Base-by-base conservation (phyloP, 2,888 invertebrate species). In the Drosophila formosana region DNA sequence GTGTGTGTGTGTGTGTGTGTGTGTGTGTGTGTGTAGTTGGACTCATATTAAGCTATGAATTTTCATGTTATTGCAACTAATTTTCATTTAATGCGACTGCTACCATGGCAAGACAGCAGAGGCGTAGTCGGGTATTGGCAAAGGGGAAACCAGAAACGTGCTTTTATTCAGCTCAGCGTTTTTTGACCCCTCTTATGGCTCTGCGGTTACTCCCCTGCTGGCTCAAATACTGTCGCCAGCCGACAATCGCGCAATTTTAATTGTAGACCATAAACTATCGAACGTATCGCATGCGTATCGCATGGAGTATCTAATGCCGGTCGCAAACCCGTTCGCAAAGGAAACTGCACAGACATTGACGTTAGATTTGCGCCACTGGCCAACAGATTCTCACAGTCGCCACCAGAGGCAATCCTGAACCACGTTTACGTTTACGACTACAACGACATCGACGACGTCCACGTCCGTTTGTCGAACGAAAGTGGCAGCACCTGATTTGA, bases 61-160 rank as follows among this genome's bases (percentile, higher is more conserved):
- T 83, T 83, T 83, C 83, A 83, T 83, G 83, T 83, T 83, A 88
- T 86, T 86, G 83, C 83, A 71, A 75, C 88, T 88, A 89, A 87
- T 89, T 84, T 89, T 79, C 74, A 77, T 83, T 86, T 69, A 86
- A 72, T 78, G 73, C 65, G 61, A 68, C 68, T 53, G 49, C 41
- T 25, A 49, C 56, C 47, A 56, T n/a, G 28, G 49, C 26, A 62
- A 45, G 43, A 39, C 50, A 37, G 49, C 70, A 73, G 37, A 1
- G 62, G 23, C 56, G 62, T 45, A 13, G 49, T 1, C 2, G 25
- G 66, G 39, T 7, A 28, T 39, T 2, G 6, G 6, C 4, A 39
- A n/a, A 25, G n/a, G 3, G 8, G 13, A 3, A n/a, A 5, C 4
- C 39, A 18, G 18, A 18, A 2, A 18, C 13, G n/a, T 39, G 13